phyloP scores from a whole-genome alignment of 2,888 invertebrate genomes.

The Torymus aiolomorphi region DNA sequence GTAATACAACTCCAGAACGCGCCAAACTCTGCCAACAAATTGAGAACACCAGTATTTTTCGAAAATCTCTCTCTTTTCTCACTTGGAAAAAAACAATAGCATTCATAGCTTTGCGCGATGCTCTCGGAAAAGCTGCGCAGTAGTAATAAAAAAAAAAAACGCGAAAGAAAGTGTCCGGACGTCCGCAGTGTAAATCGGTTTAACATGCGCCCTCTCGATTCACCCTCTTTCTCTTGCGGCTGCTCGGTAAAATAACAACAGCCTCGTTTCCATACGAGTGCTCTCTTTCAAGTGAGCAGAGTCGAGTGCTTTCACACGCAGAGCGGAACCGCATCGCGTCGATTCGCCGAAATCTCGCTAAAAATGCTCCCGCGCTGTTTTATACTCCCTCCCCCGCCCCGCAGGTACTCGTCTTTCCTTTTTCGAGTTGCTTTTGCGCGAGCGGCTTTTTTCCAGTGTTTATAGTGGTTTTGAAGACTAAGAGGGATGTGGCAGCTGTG shows the following conservation, averaged over 20 bases:
- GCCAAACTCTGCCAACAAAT: too few relatives aligned
- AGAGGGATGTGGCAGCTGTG: too few relatives aligned
- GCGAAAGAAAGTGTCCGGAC: slow-evolving; percentile 41
- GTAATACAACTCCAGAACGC: too few relatives aligned
- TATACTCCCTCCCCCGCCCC: neutral
- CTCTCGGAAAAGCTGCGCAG: too few relatives aligned
- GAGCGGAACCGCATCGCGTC: neutral
- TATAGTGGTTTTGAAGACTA: too few relatives aligned
- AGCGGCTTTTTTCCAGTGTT: too few relatives aligned
- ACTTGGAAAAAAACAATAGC: too few relatives aligned
- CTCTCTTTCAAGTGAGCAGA: slow-evolving; percentile 27
- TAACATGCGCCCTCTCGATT: slow-evolving; percentile 52
- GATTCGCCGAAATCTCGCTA: slow-evolving; percentile 39
- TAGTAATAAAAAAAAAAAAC: slow-evolving; percentile 10
- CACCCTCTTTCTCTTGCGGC: slow-evolving; percentile 40
- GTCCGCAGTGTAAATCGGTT: slow-evolving; percentile 72
- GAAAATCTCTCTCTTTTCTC: too few relatives aligned
- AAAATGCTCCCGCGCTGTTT: slow-evolving; percentile 16
- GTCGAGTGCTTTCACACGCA: neutral
- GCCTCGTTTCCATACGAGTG: slow-evolving; percentile 62
- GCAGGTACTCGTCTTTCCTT: too few relatives aligned
- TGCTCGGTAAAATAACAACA: slow-evolving; percentile 67
- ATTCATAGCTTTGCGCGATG: too few relatives aligned
- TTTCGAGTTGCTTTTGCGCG: too few relatives aligned
- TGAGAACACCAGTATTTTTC: too few relatives aligned